These are phyloP conservation scores for Polypedilum vanderplanki DNA, from an alignment of 1,140 invertebrate species.

Conservation along the genomic window DNA sequence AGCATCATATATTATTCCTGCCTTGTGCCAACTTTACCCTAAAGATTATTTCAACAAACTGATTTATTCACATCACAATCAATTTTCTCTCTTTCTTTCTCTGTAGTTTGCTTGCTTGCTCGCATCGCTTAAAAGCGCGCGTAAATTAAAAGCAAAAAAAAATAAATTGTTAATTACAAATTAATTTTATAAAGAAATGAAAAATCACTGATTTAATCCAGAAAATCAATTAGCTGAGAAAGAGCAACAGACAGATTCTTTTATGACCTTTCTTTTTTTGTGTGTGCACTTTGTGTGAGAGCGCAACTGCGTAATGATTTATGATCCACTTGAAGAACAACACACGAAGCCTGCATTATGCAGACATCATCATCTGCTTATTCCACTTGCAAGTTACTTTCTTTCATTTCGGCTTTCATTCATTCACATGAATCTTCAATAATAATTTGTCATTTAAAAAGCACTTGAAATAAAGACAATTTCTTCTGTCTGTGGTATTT, in stretches of 20 bases:
- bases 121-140: background rate
- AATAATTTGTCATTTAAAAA: constrained; percentile 11
- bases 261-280: constrained; percentile 26
- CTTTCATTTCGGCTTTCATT: background rate
- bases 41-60: constrained; percentile 21
- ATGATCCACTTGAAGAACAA: background rate
- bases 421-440: background rate
- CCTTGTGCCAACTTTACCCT: background rate
- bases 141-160: constrained; percentile 4
- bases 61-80: constrained; percentile 25
- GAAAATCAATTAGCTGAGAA: constrained; percentile 21
- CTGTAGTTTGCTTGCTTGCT: background rate
- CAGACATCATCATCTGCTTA: constrained; percentile 17
- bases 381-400: background rate
- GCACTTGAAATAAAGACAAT: background rate
- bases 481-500: background rate
- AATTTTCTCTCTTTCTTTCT: no score
- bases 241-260: background rate
- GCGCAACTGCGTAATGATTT: background rate
- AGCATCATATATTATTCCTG: constrained; percentile 26
- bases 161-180: constrained; percentile 15
- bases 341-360: background rate
- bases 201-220: constrained; percentile 16
- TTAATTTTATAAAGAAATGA: background rate
- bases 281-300: constrained; percentile 12